phyloP scores from a whole-genome alignment of 1,140 invertebrate genomes.

The Ladona fulva region DNA sequence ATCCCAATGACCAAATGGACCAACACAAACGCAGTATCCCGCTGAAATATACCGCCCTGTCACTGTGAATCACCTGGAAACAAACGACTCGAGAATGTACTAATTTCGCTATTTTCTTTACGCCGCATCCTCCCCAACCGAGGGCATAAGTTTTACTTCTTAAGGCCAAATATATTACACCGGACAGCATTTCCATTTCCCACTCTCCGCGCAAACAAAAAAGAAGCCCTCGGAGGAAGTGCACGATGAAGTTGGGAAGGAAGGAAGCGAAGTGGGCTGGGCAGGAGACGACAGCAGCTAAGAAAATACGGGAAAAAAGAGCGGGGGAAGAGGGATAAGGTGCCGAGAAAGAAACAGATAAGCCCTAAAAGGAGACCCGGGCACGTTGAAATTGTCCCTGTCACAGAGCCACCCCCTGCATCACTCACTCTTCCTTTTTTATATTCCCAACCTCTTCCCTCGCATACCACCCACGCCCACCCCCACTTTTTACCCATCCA shows the following conservation, averaged over 20 bases:
- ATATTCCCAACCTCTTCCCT: background rate
- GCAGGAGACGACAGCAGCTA: background rate
- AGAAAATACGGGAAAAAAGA: background rate
- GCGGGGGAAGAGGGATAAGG: background rate
- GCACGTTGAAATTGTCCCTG: slow-evolving; percentile 7
- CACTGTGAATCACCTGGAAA: too few species aligned
- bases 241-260: background rate
- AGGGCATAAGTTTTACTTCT: background rate
- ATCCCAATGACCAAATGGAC: too few species aligned
- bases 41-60: too few species aligned
- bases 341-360: background rate
- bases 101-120: too few species aligned
- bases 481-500: background rate
- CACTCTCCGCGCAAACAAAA: background rate
- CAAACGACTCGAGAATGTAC: too few species aligned
- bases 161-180: background rate
- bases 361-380: background rate
- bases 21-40: too few species aligned
- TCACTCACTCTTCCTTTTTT: background rate
- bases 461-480: background rate
- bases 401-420: slow-evolving; percentile 1
- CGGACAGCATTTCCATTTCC: background rate
- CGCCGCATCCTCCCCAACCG: background rate
- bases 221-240: background rate
- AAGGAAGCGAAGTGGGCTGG: background rate